Base-by-base conservation (phyloP, 2,113 vertebrate species). In the Osmerus eperlanus region DNA sequence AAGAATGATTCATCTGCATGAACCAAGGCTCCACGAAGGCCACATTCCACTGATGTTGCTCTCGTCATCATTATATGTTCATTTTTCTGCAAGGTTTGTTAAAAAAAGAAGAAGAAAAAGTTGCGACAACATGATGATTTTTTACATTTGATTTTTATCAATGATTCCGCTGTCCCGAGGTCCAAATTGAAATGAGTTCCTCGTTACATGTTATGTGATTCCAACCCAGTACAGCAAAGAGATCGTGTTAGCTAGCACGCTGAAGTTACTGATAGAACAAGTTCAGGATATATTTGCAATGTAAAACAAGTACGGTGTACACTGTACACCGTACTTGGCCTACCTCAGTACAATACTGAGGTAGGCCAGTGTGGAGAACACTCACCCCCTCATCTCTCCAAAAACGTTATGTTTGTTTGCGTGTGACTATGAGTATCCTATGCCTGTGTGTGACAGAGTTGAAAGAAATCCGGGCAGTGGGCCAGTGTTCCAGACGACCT, bases 1-100 rank as follows among this genome's bases (percentile, higher is more conserved):
- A 82, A 54, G 72, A 85, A 84, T 81, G 76, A 73, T 64, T 81
- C 78, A 79, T 78, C 74, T 88, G 86, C 89, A 91, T 90, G 89
- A 80, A 74, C 69, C 78, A 75, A 72, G 70, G 78, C 81, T 68
- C 68, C 18, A 70, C 60, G 70, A 83, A 82, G 32, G 56, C 77
- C 77, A 70, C 69, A 70, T 79, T 76, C 77, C 78, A 75, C 77
- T 75, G 71, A 65, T 68, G 56, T 71, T 78, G 28, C 15, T 18
- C 15, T 18, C 21, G 56, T 18, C 21, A 51, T 15, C 14, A 55
- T 23, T 11, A 36, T 36, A 60, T 74, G 53, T 64, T 29, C 28
- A 32, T 75, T 19, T 62, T 64, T 80, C 74, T 61, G 52, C 68
- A 70, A 76, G 16, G 53, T 18, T 80, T 82, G 80, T 77, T 62